Conservation (phyloP, 2,113 vertebrate genomes). For the Triplophysa siluroides region DNA sequence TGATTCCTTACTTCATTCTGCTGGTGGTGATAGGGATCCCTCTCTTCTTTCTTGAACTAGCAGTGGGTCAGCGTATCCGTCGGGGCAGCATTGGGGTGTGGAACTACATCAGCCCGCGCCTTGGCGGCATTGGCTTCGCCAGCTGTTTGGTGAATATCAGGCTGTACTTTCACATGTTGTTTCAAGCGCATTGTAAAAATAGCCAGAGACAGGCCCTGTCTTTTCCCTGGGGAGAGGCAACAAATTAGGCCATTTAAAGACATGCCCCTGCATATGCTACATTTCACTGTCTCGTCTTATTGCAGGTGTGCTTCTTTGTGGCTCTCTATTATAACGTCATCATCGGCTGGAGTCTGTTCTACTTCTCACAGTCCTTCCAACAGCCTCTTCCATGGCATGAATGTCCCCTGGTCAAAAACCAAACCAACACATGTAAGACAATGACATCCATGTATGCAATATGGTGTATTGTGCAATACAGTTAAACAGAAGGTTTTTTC, state of each 20-base stretch:
- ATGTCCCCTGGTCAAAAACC: constrained; percentile 91
- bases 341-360: constrained; percentile 97
- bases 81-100: constrained; percentile 96
- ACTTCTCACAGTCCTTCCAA: constrained; percentile 98
- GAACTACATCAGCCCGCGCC: constrained; percentile 96
- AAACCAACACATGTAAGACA: constrained; percentile 84
- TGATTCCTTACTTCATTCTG: constrained; percentile 93
- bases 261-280: neutral
- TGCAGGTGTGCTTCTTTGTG: constrained; percentile 93
- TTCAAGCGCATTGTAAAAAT: constrained; percentile 4
- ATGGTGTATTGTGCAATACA: neutral
- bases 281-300: neutral
- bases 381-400: constrained; percentile 94
- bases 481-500: neutral
- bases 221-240: neutral
- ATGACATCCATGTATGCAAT: too few species aligned
- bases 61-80: constrained; percentile 93
- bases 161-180: neutral
- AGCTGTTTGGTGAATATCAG: constrained; percentile 89
- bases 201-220: neutral
- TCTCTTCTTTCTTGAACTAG: constrained; percentile 95
- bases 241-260: neutral
- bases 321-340: constrained; percentile 99
- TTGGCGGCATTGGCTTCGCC: constrained; percentile 95
- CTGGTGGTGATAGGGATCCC: constrained; percentile 93